Evolutionary conservation across 1,140 invertebrate species (phyloP).

Genomic region (Sycobia sp.): DNA sequence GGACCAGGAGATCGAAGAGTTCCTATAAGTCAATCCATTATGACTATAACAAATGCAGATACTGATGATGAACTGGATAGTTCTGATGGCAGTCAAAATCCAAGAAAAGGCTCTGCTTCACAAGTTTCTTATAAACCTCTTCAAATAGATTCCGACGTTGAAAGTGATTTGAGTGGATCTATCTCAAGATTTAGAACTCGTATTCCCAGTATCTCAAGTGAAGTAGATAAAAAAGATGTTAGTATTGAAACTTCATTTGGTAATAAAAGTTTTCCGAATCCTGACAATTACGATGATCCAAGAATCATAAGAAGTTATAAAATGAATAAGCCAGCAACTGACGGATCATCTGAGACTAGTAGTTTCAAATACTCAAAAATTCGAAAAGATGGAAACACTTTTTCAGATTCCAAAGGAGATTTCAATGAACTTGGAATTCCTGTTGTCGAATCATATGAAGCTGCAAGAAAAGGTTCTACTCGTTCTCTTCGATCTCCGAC

Average conservation of each 20-base stretch:
- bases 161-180: constrained; percentile 45
- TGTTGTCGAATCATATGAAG: constrained; percentile 38
- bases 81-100: constrained; percentile 47
- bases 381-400: neutral
- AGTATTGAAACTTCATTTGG: neutral
- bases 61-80: constrained; percentile 47
- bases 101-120: constrained; percentile 33
- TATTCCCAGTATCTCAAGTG: constrained; percentile 39
- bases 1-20: constrained; percentile 45
- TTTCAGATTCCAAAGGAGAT: constrained; percentile 42
- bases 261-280: constrained; percentile 43
- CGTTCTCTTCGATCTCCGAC: constrained; percentile 32
- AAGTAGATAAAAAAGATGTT: constrained; percentile 11
- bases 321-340: neutral
- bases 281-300: constrained; percentile 49
- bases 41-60: constrained; percentile 28
- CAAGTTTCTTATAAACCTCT: constrained; percentile 50
- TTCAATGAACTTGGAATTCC: constrained; percentile 60
- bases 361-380: constrained; percentile 41
- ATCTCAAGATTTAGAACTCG: constrained; percentile 44
- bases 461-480: constrained; percentile 22
- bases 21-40: constrained; percentile 25
- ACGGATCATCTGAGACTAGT: constrained; percentile 38
- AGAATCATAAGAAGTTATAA: constrained; percentile 14
- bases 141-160: constrained; percentile 53